Evolutionary conservation across 2,797 vertebrate genomes (phyloP).

Genomic region (Meriones psammophilus): DNA sequence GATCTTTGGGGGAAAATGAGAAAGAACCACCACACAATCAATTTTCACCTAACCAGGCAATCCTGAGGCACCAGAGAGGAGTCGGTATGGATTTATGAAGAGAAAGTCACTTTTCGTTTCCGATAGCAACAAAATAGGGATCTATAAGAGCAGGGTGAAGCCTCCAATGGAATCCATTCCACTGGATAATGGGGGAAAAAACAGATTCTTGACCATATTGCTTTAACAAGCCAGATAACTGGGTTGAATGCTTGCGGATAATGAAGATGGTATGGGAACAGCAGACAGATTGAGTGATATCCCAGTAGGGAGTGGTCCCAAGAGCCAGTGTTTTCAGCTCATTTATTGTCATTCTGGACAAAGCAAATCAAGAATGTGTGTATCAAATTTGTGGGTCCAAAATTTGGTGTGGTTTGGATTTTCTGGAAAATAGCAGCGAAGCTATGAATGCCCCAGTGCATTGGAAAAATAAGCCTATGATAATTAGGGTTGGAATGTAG

Average conservation of each 20-base stretch:
- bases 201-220: conserved; percentile 6
- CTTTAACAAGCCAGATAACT: conserved; percentile 28
- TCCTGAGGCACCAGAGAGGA: conserved; percentile 13
- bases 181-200: not conserved
- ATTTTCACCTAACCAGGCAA: conserved; percentile 41
- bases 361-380: conserved; percentile 79
- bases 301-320: not conserved
- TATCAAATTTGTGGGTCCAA: conserved; percentile 72
- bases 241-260: conserved; percentile 44
- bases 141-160: not conserved
- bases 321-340: conserved; percentile 25
- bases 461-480: conserved; percentile 77
- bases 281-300: conserved; percentile 51
- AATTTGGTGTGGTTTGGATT: conserved; percentile 75
- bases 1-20: conserved; percentile 61
- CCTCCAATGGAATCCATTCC: not conserved
- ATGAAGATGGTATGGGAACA: conserved; percentile 3
- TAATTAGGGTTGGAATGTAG: conserved; percentile 81
- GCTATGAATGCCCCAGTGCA: conserved; percentile 65
- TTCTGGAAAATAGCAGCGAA: conserved; percentile 79
- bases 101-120: conserved; percentile 45
- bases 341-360: conserved; percentile 74
- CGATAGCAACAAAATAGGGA: conserved; percentile 8
- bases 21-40: conserved; percentile 43
- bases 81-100: not conserved